Percentiles rank a stretch among this genome's conserved stretches.
These are phyloP conservation scores for Chaetophractus vellerosus DNA, from an alignment of 2,797 vertebrate genomes.

Conservation along the genomic window DNA sequence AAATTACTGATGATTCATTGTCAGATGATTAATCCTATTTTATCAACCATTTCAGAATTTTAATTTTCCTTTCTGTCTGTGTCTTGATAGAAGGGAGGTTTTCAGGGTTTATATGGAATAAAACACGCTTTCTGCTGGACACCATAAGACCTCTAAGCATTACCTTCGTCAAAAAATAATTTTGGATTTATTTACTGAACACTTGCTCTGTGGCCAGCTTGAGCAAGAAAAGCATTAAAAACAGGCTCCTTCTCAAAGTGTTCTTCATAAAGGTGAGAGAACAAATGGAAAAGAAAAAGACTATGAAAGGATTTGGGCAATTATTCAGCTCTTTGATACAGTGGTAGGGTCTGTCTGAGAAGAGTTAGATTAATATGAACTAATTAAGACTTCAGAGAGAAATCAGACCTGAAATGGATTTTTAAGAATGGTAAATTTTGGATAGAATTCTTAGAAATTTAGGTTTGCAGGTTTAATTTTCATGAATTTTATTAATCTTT, in stretches of 20 bases:
- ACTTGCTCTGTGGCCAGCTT: background rate
- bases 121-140: constrained; percentile 7
- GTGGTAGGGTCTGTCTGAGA: background rate
- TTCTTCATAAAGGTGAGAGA: constrained; percentile 41
- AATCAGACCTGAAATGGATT: background rate
- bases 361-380: background rate
- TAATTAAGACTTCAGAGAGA: background rate
- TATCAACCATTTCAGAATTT: constrained; percentile 60
- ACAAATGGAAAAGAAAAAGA: background rate
- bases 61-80: constrained; percentile 46
- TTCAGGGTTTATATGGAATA: constrained; percentile 18
- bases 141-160: background rate
- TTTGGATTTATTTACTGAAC: constrained; percentile 42
- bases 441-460: background rate
- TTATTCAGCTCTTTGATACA: background rate
- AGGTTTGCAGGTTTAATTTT: background rate
- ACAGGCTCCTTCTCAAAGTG: background rate
- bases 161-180: constrained; percentile 27
- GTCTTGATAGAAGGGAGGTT: background rate
- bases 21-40: constrained; percentile 58
- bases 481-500: constrained; percentile 36
- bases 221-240: background rate
- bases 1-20: constrained; percentile 59
- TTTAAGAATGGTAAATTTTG: constrained; percentile 37
- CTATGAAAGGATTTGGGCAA: background rate